A percentile compares a stretch with the other conserved stretches of the same genome.
These are phyloP conservation scores for Aspidoscelis tigris DNA, from an alignment of 2,113 vertebrate genomes.

Conservation along the genomic window DNA sequence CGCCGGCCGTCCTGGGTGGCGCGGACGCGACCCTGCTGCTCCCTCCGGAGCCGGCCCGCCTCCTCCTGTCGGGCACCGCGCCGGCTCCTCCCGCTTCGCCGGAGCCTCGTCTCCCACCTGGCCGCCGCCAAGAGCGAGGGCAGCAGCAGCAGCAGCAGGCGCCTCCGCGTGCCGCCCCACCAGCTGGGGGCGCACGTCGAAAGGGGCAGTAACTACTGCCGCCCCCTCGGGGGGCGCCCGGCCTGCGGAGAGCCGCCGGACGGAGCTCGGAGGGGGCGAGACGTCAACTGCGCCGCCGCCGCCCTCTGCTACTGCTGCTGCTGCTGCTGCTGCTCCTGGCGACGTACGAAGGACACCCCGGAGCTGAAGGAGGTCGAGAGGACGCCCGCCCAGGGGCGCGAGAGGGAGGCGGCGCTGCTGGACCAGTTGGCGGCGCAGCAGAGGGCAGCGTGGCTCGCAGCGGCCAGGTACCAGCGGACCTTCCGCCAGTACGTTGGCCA, in stretches of 20 bases:
- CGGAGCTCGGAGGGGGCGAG: constrained; percentile 47
- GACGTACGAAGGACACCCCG: too few species aligned
- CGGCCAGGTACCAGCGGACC: constrained; percentile 74
- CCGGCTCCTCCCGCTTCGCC: constrained; percentile 59
- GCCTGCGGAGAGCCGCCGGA: not conserved
- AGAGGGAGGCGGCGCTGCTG: constrained; percentile 73
- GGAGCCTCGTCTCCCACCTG: constrained; percentile 68
- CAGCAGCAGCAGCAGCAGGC: constrained; percentile 34
- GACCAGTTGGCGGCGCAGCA: constrained; percentile 75
- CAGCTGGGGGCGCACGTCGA: constrained; percentile 65
- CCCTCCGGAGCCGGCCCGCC: constrained; percentile 64
- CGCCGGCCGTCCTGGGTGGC: constrained; percentile 75
- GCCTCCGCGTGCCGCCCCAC: constrained; percentile 43
- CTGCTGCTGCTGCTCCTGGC: too few species aligned
- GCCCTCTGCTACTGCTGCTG: too few species aligned
- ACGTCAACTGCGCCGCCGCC: constrained; percentile 20
- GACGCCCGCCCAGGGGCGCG: constrained; percentile 72
- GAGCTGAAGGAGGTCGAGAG: constrained; percentile 26
- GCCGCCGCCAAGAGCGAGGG: constrained; percentile 56
- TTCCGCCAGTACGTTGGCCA: constrained; percentile 77
- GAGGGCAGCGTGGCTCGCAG: constrained; percentile 71
- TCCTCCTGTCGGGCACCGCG: constrained; percentile 62
- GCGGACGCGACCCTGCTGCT: constrained; percentile 69
- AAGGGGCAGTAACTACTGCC: constrained; percentile 54
- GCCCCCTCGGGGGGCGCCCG: constrained; percentile 32